Conservation (phyloP, 2,888 invertebrate species). For the Bombylius major region DNA sequence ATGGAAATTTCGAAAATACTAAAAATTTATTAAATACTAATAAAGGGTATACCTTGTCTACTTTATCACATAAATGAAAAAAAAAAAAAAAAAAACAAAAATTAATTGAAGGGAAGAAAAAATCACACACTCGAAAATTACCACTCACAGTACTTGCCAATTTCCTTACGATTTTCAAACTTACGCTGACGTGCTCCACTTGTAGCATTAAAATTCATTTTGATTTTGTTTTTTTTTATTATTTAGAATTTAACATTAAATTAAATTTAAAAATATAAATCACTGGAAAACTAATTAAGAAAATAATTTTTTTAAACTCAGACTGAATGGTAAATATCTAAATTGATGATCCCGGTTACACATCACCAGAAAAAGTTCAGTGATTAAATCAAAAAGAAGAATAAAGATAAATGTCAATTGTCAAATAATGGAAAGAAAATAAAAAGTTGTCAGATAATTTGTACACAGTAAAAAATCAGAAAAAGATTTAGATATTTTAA, state of each 20-base stretch:
- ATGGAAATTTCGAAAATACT: no score
- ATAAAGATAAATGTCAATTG: no score
- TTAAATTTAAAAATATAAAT: no score
- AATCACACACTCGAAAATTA: no score
- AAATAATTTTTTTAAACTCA: not conserved
- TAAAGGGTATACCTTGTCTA: no score
- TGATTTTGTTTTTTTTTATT: not conserved
- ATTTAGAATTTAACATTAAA: not conserved
- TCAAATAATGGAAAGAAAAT: not conserved
- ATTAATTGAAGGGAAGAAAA: no score
- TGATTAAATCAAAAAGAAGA: not conserved
- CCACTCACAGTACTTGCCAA: slow-evolving; percentile 22
- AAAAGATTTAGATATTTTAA: no score
- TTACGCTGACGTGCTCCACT: slow-evolving; percentile 33
- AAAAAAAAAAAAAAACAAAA: no score
- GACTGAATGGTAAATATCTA: not conserved
- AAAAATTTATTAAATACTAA: no score
- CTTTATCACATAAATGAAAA: no score
- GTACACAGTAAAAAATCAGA: not conserved
- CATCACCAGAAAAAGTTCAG: slow-evolving; percentile 5
- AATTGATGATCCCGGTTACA: slow-evolving; percentile 3
- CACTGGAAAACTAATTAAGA: no score
- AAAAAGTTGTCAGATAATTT: not conserved
- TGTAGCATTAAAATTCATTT: slow-evolving; percentile 34
- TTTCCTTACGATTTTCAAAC: slow-evolving; percentile 33